Percentiles rank a stretch among this genome's conserved stretches.
phyloP scores from a whole-genome alignment of 2,797 vertebrate species.

The Chiroxiphia lanceolata region DNA sequence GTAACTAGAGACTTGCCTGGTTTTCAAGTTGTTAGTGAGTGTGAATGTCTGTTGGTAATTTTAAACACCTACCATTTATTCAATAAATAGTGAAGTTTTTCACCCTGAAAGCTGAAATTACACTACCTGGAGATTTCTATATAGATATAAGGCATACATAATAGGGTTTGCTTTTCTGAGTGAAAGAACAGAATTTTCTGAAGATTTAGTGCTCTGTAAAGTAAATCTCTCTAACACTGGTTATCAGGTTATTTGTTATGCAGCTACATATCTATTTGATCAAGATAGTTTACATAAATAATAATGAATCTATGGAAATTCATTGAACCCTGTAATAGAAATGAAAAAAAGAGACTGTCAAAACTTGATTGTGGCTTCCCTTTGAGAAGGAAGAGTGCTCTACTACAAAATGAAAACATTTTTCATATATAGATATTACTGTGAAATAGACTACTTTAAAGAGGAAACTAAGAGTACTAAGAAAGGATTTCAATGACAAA shows the following conservation, averaged over 20 bases:
- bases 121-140: not conserved
- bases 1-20: not conserved
- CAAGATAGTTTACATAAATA: not conserved
- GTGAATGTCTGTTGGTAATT: not conserved
- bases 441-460: not conserved
- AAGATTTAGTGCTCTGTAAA: constrained; percentile 1
- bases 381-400: not conserved
- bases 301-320: not conserved
- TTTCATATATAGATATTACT: not conserved
- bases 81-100: not conserved
- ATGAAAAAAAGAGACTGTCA: not conserved
- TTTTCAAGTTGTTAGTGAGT: not conserved
- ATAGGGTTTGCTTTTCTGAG: not conserved
- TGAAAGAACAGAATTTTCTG: not conserved
- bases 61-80: not conserved
- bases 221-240: not conserved
- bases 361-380: not conserved
- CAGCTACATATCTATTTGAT: not conserved
- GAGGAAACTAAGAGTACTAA: not conserved
- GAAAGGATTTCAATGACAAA: not conserved
- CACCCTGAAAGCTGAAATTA: constrained; percentile 2
- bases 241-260: not conserved
- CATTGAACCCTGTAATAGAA: not conserved
- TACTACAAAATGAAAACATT: not conserved
- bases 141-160: not conserved